Evolutionary conservation across 2,113 vertebrate species (phyloP).

Genomic region (Triplophysa tibetana): DNA sequence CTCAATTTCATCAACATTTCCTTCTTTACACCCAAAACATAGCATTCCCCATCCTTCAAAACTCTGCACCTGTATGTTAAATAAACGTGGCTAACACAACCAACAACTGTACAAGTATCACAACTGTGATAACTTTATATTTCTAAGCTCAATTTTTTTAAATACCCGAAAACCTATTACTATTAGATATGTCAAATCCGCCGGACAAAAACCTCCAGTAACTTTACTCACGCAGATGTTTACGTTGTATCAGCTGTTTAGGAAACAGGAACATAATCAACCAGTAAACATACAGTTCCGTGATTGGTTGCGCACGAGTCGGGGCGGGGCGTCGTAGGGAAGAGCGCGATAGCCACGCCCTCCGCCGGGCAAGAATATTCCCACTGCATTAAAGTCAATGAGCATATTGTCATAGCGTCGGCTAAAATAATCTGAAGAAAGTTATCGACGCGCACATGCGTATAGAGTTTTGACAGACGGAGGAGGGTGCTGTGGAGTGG

Average conservation of each 20-base stretch:
- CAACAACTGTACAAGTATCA: too few species aligned
- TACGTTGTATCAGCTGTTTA: background rate
- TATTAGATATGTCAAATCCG: too few species aligned
- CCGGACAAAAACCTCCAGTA: too few species aligned
- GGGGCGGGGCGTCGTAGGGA: slow-evolving; percentile 29
- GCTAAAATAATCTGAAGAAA: background rate
- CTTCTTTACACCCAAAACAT: too few species aligned
- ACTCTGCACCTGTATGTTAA: too few species aligned
- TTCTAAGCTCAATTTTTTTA: too few species aligned
- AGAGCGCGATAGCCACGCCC: slow-evolving; percentile 13
- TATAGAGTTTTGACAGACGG: slow-evolving; percentile 13
- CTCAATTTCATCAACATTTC: too few species aligned
- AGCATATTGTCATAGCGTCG: background rate
- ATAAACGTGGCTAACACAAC: too few species aligned
- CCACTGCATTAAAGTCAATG: background rate
- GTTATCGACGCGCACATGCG: slow-evolving; percentile 1
- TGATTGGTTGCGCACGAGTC: background rate
- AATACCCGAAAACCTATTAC: too few species aligned
- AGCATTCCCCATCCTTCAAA: too few species aligned
- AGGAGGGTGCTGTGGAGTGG: slow-evolving; percentile 27
- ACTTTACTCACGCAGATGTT: background rate
- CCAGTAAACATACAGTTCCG: slow-evolving; percentile 4
- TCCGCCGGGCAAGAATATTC: background rate
- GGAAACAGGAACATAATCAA: slow-evolving; percentile 9
- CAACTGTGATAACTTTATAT: too few species aligned